phyloP scores from a whole-genome alignment of 2,797 vertebrate species.

The Sebastes steindachneri region DNA sequence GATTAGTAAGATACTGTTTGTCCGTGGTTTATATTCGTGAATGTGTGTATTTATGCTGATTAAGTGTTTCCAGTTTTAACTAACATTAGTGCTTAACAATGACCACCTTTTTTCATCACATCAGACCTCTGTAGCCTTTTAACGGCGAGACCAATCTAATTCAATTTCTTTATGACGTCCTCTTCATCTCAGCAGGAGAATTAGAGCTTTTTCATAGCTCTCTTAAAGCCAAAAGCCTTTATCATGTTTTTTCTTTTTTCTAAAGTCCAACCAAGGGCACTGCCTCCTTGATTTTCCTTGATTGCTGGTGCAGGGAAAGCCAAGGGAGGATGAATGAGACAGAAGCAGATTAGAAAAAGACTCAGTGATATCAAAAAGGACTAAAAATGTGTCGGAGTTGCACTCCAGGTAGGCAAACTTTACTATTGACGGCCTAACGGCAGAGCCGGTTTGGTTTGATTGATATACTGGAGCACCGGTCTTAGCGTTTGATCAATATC shows the following conservation, averaged over 20 bases:
- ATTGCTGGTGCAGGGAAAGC: slow-evolving; percentile 13
- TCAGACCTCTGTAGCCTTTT: slow-evolving; percentile 23
- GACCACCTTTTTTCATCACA: neutral
- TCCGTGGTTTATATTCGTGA: neutral
- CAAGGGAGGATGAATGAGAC: slow-evolving; percentile 23
- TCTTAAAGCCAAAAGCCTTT: slow-evolving; percentile 55
- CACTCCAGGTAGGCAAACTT: neutral
- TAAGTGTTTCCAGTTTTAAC: neutral
- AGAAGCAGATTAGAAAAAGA: slow-evolving; percentile 19
- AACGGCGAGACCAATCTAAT: slow-evolving; percentile 29
- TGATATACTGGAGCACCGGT: slow-evolving; percentile 43
- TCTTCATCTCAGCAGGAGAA: slow-evolving; percentile 65
- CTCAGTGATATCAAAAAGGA: neutral
- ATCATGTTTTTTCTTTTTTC: slow-evolving; percentile 43
- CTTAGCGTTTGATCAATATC: slow-evolving; percentile 64
- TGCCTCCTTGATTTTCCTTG: slow-evolving; percentile 58
- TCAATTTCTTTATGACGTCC: slow-evolving; percentile 60
- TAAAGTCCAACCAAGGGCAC: slow-evolving; percentile 57
- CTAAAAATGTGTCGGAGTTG: slow-evolving; percentile 12
- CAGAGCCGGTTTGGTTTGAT: slow-evolving; percentile 47
- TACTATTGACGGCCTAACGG: slow-evolving; percentile 10
- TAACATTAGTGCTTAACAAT: neutral
- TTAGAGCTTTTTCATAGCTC: slow-evolving; percentile 53
- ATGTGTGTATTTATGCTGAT: neutral
- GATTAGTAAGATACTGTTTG: neutral